These are phyloP conservation scores for Andrena bicolor DNA, from an alignment of 2,888 invertebrate species.

Conservation along the genomic window DNA sequence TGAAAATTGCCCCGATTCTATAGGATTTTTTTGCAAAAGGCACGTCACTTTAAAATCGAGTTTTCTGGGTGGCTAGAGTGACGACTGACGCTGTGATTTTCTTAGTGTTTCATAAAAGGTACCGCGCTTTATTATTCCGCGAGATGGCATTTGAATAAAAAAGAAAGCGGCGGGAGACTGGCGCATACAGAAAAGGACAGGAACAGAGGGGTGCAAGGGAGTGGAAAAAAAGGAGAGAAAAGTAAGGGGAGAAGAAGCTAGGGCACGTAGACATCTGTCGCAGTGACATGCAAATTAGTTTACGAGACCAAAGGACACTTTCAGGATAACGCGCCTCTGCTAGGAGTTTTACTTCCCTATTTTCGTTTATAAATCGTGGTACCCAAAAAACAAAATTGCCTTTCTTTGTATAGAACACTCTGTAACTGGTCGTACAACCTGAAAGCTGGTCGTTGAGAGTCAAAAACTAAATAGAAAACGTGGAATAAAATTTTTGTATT, in stretches of 20 bases:
- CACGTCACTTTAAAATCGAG: neutral
- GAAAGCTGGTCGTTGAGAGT: too few relatives aligned
- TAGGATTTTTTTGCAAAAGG: neutral
- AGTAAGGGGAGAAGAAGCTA: slow-evolving; percentile 25
- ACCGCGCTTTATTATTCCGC: slow-evolving; percentile 64
- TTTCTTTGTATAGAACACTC: too few relatives aligned
- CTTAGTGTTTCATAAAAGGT: slow-evolving; percentile 28
- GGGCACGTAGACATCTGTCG: slow-evolving; percentile 70
- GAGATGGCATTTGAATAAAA: slow-evolving; percentile 70
- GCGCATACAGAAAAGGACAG: slow-evolving; percentile 14
- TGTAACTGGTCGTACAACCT: too few relatives aligned
- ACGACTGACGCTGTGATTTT: slow-evolving; percentile 23
- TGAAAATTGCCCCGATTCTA: neutral
- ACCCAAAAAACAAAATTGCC: neutral
- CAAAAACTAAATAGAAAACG: too few relatives aligned
- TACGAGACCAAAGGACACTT: slow-evolving; percentile 55
- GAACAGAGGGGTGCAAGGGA: slow-evolving; percentile 1
- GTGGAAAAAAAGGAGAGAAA: neutral
- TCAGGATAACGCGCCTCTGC: slow-evolving; percentile 37
- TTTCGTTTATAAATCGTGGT: slow-evolving; percentile 29
- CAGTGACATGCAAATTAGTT: slow-evolving; percentile 71
- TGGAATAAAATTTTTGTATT: too few relatives aligned
- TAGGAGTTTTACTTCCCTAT: slow-evolving; percentile 22
- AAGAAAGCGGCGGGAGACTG: slow-evolving; percentile 37
- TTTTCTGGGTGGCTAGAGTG: neutral